Percentiles rank a stretch among this genome's conserved stretches.
Evolutionary conservation across 2,797 vertebrate species (phyloP).

Genomic region (Myotis pilosus): DNA sequence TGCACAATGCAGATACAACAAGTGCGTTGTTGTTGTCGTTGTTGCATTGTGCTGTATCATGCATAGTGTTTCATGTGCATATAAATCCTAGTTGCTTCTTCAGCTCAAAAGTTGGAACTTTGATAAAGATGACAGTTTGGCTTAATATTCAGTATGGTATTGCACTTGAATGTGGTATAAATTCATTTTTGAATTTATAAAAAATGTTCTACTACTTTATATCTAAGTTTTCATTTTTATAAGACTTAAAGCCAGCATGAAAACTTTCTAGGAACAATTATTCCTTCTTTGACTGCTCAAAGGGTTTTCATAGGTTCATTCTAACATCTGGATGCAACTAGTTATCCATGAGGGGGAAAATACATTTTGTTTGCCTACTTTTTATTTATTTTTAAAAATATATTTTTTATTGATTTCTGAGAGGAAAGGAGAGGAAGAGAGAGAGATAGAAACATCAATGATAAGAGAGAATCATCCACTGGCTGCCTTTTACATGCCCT

Average conservation of each 20-base stretch:
- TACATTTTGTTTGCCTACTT: neutral
- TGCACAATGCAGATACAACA: neutral
- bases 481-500: too few relatives aligned
- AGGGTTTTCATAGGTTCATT: neutral
- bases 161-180: neutral
- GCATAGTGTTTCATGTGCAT: neutral
- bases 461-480: too few relatives aligned
- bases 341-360: neutral
- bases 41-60: neutral
- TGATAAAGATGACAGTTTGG: neutral
- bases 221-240: neutral
- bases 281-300: neutral
- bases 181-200: conserved; percentile 17
- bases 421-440: too few relatives aligned
- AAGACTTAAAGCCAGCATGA: neutral
- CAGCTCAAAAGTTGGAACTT: neutral
- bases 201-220: neutral
- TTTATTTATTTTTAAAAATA: neutral
- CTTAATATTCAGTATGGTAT: neutral
- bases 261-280: neutral
- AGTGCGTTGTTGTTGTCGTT: too few relatives aligned
- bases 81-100: neutral
- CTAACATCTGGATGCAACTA: neutral
- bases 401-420: too few relatives aligned
- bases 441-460: too few relatives aligned